Base-by-base conservation (phyloP, 2,888 invertebrate species). In the Eristalinus aeneus region DNA sequence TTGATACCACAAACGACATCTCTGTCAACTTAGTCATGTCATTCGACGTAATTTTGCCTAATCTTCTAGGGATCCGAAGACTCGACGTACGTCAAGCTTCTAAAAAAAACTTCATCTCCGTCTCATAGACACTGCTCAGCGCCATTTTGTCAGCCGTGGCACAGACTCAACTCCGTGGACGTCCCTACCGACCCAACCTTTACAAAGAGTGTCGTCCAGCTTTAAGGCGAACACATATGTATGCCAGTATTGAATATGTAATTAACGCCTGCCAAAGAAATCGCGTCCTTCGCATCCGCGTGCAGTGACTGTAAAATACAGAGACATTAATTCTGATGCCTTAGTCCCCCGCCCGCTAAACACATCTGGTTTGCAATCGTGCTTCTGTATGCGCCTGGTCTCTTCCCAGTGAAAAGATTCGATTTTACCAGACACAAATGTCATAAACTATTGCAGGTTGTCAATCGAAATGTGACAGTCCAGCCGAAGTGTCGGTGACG, bases 401-500 rank as follows among this genome's bases (percentile, higher is more conserved):
- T n/a, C n/a, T n/a, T n/a, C n/a, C n/a, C 27, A 27, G 8, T 46
- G 46, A 23, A 61, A 75, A 67, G 76, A 64, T 63, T 54, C 61
- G 20, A 61, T 68, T 68, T 46, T 53, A 61, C 12, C 58, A 46
- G 46, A 36, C 27, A 22, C 56, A 58, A 65, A 74, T 69, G 72
- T 53, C 72, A 69, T 69, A 69, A 85, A 72, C 80, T 76, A 71
- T 80, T 68, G 80, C 67, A 71, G 71, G 72, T 68, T 76, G 79
- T 61, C 84, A 79, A 79, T 84, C 79, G 69, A 46, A 74, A 63
- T 58, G 68, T 63, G 64, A 77, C 83, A 78, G 65, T 56, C 32
- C 22, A 5, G 11, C 63, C 65, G 31, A 31, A 69, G 53, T 65
- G 39, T 10, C 5, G 56, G 56, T 12, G 11, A 23, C 12, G 23